Evolutionary conservation across 1,140 invertebrate species (phyloP).

Genomic region (Globodera ellingtonae): DNA sequence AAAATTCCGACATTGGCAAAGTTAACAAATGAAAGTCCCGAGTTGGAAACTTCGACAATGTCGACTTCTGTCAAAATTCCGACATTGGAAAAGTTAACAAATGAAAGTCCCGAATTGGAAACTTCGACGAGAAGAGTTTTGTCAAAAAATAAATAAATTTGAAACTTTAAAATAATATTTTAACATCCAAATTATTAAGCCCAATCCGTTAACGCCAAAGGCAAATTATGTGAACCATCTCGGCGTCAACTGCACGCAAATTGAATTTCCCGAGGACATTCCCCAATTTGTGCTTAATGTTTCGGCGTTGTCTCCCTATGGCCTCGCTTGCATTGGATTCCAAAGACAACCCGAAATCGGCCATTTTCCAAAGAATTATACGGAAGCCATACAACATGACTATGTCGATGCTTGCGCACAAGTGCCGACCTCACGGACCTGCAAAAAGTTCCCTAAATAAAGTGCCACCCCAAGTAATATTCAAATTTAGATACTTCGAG

Average conservation of each 20-base stretch:
- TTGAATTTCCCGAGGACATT: neutral
- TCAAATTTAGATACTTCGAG: neutral
- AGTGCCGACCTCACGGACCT: neutral
- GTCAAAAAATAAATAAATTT: no score
- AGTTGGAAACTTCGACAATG: no score
- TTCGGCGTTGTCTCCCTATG: neutral
- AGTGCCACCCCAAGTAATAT: neutral
- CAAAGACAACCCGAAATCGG: neutral
- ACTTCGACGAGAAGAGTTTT: no score
- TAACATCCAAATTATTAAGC: no score
- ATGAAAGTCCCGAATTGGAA: no score
- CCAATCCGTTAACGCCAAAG: no score
- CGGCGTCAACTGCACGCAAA: slow-evolving; percentile 2
- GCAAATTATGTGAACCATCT: neutral
- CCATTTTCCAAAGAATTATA: neutral
- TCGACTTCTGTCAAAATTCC: no score
- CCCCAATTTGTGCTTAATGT: neutral
- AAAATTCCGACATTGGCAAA: no score
- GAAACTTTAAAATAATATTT: no score
- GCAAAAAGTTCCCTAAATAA: neutral
- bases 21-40: no score
- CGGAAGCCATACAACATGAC: neutral
- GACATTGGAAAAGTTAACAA: no score
- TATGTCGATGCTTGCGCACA: neutral
- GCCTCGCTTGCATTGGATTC: neutral